Conservation (phyloP, 2,113 vertebrate species). For the Acrocephalus kingi region DNA sequence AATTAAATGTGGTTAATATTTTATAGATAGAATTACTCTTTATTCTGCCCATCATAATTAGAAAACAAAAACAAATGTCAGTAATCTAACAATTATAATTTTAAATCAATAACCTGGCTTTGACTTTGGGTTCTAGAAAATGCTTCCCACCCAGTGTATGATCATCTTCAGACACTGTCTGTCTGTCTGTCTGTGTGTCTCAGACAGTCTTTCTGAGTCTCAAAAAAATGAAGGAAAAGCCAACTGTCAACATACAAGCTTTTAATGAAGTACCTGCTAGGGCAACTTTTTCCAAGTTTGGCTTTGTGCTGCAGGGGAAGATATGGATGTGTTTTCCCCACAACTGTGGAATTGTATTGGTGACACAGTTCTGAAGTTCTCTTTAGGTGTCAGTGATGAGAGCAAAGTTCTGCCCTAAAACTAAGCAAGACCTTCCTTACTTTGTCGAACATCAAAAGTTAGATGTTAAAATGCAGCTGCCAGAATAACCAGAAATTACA, state of each 20-base stretch:
- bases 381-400: neutral
- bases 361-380: neutral
- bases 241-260: neutral
- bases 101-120: neutral
- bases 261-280: neutral
- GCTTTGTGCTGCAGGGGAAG: neutral
- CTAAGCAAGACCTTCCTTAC: neutral
- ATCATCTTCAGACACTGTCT: neutral
- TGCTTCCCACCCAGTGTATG: neutral
- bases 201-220: neutral
- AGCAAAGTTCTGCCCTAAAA: neutral
- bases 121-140: neutral
- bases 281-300: neutral
- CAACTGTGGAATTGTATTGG: neutral
- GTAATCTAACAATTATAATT: neutral
- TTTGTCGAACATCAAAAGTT: neutral
- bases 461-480: neutral
- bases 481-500: neutral
- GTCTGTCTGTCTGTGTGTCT: neutral
- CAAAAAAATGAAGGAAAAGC: neutral
- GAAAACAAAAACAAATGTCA: neutral
- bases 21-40: neutral
- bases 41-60: neutral
- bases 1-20: conserved; percentile 17
- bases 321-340: neutral